phyloP scores from a whole-genome alignment of 30 jellyfish, hydroid and myxozoan species.

The Aurelia aurita complex sp. Pacific region DNA sequence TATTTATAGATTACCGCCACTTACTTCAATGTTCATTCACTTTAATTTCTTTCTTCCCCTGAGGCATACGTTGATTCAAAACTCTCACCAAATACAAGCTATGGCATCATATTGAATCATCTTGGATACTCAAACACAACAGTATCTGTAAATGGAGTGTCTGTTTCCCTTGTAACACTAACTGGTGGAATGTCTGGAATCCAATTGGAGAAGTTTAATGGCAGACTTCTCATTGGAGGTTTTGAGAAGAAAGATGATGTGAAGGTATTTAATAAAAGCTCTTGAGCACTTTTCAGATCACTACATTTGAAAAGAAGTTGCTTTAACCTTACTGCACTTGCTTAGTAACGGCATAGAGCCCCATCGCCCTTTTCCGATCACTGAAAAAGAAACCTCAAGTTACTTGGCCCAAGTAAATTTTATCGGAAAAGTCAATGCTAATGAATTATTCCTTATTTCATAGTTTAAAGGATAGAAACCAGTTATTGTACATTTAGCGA shows the following conservation, averaged over 20 bases:
- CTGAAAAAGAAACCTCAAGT: too few species aligned
- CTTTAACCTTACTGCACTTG: too few species aligned
- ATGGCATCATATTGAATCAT: not conserved
- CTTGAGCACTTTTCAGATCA: not conserved
- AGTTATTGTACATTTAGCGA: too few species aligned
- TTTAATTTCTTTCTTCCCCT: not conserved
- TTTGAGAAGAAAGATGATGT: conserved; percentile 39
- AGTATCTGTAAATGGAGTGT: conserved; percentile 15
- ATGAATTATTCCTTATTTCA: too few species aligned
- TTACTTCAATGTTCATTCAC: not conserved
- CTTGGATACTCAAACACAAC: conserved; percentile 51
- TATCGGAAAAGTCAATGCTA: too few species aligned
- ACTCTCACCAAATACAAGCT: conserved; percentile 39
- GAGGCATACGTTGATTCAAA: conserved; percentile 44
- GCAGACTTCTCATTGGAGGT: conserved; percentile 58
- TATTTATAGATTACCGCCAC: not conserved
- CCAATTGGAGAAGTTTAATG: conserved; percentile 16
- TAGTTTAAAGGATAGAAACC: too few species aligned
- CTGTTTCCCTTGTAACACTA: conserved; percentile 24
- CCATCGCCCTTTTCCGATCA: too few species aligned
- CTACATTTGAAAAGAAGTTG: not conserved
- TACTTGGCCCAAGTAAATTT: too few species aligned
- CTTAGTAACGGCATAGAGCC: too few species aligned
- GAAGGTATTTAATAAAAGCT: conserved; percentile 3
- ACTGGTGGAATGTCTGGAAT: conserved; percentile 28